Conservation (phyloP, 1,140 invertebrate genomes). For the Drosophila oshimai region DNA sequence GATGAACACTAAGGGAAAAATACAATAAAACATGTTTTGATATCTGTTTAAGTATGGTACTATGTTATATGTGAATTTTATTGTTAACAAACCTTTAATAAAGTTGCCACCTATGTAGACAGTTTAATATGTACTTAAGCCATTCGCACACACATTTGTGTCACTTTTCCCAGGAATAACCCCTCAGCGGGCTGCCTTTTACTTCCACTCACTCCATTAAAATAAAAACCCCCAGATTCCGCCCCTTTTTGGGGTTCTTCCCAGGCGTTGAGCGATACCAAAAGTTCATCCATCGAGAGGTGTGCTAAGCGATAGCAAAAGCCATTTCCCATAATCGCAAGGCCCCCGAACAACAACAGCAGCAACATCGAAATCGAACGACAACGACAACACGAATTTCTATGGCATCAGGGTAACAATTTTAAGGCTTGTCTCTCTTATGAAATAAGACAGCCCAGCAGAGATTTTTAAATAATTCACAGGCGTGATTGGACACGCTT, state of each 20-base stretch:
- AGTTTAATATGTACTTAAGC: too few species aligned
- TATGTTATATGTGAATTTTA: too few species aligned
- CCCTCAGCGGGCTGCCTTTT: constrained; percentile 1
- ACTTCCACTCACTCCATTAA: constrained; percentile 22
- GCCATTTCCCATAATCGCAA: constrained; percentile 59
- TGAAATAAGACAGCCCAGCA: constrained; percentile 41
- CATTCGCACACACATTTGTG: not conserved
- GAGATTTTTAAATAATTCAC: constrained; percentile 61
- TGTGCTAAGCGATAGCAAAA: constrained; percentile 57
- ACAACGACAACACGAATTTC: constrained; percentile 52
- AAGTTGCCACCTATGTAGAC: too few species aligned
- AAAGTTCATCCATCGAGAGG: constrained; percentile 50
- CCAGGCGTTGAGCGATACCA: constrained; percentile 43
- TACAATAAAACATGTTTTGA: too few species aligned
- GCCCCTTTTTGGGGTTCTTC: constrained; percentile 39
- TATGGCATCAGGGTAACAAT: constrained; percentile 56
- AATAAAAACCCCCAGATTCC: constrained; percentile 3
- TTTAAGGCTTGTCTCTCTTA: constrained; percentile 63
- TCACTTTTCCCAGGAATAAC: not conserved
- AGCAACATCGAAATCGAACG: constrained; percentile 1
- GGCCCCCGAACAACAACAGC: constrained; percentile 17
- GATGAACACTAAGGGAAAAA: too few species aligned
- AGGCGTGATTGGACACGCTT: constrained; percentile 61
- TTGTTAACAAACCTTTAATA: too few species aligned
- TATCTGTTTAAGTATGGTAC: too few species aligned